Evolutionary conservation across 2,888 invertebrate species (phyloP).

Genomic region (Perizoma flavofasciatum): DNA sequence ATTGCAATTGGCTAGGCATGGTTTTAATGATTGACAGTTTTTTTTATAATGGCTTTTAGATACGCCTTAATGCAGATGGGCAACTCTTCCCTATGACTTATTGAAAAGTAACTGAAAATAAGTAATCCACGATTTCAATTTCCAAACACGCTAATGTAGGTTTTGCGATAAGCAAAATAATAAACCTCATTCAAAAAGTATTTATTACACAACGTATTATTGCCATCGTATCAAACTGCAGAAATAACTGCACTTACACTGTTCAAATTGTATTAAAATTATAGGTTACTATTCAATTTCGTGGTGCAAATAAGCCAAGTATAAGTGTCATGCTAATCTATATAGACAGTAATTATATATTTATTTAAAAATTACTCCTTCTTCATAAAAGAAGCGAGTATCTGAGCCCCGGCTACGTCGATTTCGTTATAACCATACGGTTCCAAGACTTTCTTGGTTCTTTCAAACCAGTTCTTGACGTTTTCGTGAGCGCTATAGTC

Average conservation of each 20-base stretch:
- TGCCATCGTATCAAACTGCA: slow-evolving; percentile 25
- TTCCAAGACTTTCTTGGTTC: slow-evolving; percentile 85
- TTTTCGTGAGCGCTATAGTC: slow-evolving; percentile 84
- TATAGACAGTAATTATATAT: neutral
- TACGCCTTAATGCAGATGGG: no score
- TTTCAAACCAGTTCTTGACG: slow-evolving; percentile 86
- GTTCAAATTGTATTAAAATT: neutral
- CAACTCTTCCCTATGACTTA: neutral
- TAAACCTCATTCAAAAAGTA: slow-evolving; percentile 41
- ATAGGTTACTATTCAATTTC: neutral
- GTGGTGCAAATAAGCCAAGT: neutral
- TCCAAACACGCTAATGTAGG: slow-evolving; percentile 30
- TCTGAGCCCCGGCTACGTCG: slow-evolving; percentile 83
- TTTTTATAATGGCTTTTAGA: no score
- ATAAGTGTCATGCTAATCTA: neutral
- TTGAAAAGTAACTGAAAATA: neutral
- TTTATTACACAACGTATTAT: slow-evolving; percentile 40
- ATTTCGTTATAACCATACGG: slow-evolving; percentile 88
- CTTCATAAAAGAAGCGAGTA: slow-evolving; percentile 81
- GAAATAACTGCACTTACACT: neutral
- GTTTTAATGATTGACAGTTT: no score
- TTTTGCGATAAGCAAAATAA: slow-evolving; percentile 48
- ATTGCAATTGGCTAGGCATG: no score
- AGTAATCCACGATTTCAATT: slow-evolving; percentile 17
- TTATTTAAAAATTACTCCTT: slow-evolving; percentile 48